A percentile compares a stretch with the other conserved stretches of the same genome.
Evolutionary conservation across 2,113 vertebrate genomes (phyloP).

Genomic region (Hypocryptadius cinnamomeus): DNA sequence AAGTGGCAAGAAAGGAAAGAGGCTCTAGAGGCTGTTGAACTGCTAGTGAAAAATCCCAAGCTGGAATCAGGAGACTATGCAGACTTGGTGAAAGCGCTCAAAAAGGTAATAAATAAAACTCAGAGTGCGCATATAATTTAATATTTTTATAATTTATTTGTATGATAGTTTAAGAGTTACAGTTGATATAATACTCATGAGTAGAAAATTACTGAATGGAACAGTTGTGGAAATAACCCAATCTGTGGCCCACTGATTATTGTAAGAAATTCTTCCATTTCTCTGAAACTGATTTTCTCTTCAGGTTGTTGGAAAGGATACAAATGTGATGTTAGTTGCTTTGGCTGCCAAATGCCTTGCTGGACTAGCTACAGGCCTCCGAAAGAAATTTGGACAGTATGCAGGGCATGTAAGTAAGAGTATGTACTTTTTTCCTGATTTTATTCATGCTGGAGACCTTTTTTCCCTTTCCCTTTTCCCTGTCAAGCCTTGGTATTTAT

Average conservation of each 20-base stretch:
- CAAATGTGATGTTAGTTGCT: conserved; percentile 95
- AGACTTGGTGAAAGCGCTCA: conserved; percentile 90
- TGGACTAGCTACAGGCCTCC: conserved; percentile 84
- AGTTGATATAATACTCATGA: neutral
- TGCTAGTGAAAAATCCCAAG: conserved; percentile 89
- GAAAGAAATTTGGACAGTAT: conserved; percentile 97
- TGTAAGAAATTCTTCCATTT: neutral
- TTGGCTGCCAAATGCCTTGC: conserved; percentile 94
- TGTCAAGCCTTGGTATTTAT: neutral
- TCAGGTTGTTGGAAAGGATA: conserved; percentile 95
- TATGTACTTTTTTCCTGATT: neutral
- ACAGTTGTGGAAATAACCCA: neutral
- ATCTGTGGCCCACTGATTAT: neutral
- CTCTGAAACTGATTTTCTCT: neutral
- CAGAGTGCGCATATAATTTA: neutral
- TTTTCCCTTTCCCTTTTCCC: neutral
- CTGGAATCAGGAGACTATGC: conserved; percentile 92
- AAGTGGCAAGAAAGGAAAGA: conserved; percentile 99
- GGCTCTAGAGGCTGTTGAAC: conserved; percentile 88
- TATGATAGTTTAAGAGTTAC: neutral
- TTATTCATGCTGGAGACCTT: neutral
- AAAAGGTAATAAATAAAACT: conserved; percentile 78
- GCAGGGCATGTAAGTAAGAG: conserved; percentile 85
- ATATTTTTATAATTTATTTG: neutral
- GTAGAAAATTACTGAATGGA: neutral